Evolutionary conservation across 2,113 vertebrate genomes (phyloP).

Genomic region (Alligator sinensis): DNA sequence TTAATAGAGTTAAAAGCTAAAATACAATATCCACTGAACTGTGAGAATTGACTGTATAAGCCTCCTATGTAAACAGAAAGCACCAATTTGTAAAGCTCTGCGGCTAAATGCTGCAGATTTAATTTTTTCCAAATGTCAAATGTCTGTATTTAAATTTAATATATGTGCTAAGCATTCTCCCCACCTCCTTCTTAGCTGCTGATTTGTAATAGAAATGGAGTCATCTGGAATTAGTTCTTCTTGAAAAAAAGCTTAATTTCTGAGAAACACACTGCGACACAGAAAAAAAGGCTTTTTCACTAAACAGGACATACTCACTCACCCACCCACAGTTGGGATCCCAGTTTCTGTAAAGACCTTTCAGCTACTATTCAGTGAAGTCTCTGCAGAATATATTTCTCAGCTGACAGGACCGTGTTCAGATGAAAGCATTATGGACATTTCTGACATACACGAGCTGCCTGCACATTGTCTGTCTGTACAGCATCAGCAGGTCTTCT

Average conservation of each 20-base stretch:
- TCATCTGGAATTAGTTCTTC: slow-evolving; percentile 41
- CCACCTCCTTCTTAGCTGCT: slow-evolving; percentile 26
- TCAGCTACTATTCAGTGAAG: neutral
- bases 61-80: slow-evolving; percentile 61
- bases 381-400: neutral
- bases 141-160: slow-evolving; percentile 62
- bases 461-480: neutral
- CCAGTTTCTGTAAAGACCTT: neutral
- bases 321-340: neutral
- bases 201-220: slow-evolving; percentile 46
- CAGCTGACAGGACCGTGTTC: neutral
- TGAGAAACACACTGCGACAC: neutral
- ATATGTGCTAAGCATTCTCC: slow-evolving; percentile 39
- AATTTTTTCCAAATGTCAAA: slow-evolving; percentile 64
- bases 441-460: neutral
- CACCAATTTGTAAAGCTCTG: slow-evolving; percentile 55
- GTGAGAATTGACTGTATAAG: slow-evolving; percentile 55
- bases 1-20: slow-evolving; percentile 63
- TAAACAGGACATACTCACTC: neutral
- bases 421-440: neutral
- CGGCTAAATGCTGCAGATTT: slow-evolving; percentile 47
- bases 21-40: slow-evolving; percentile 52
- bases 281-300: neutral
- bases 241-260: neutral
- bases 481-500: neutral